Base-by-base conservation (phyloP, 1,140 invertebrate genomes). In the Drosophila malerkotliana region DNA sequence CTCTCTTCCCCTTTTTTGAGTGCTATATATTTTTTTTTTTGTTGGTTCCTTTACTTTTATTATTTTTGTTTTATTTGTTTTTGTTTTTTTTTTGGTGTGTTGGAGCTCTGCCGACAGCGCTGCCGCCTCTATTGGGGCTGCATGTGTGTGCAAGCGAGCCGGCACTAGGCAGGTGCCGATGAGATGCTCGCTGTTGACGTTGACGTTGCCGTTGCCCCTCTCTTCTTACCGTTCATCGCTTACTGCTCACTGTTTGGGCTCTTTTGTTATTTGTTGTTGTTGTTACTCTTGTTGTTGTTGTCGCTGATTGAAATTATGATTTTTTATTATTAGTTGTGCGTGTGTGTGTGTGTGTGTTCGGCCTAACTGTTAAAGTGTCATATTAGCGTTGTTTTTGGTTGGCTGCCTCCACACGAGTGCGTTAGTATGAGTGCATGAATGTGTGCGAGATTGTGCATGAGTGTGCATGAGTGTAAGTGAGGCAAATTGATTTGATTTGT, bases 381-480 rank as follows among this genome's bases (percentile, higher is more conserved):
- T 88, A 88, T 88, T 88, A 87, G 83, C 80, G 83, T 87, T 88
- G 72, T 88, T 88, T 88, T 88, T 88, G 83, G 84, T 88, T 88
- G 83, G 83, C 68, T 88, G 84, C 69, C 72, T 88, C 76, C 56
- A 45, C 66, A 48, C 39, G 59, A 44, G 12, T 55, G 21, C 37
- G 45, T 47, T 26, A 32, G 48, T 54, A 58, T 39, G 61, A 28
- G 67, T 44, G 32, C 24, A 26, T 51, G 58, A 58, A 71, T 64
- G 56, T 41, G 49, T 69, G 59, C 37, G 30, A 32, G 63, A 14
- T 37, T 39, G 59, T 18, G 18, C 18, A 18, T 18, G 18, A 18
- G 18, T 18, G 18, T 18, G 18, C 47, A 21, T 21, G 26, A 28
- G 61, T 41, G 72, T 44, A 37, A 74, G 82, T 49, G 66, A 48